Evolutionary conservation across 53 echinoderm and acorn worm species (phyloP), one percentile per base, ranked within the genome.

Genomic region (Luidia sarsii): DNA sequence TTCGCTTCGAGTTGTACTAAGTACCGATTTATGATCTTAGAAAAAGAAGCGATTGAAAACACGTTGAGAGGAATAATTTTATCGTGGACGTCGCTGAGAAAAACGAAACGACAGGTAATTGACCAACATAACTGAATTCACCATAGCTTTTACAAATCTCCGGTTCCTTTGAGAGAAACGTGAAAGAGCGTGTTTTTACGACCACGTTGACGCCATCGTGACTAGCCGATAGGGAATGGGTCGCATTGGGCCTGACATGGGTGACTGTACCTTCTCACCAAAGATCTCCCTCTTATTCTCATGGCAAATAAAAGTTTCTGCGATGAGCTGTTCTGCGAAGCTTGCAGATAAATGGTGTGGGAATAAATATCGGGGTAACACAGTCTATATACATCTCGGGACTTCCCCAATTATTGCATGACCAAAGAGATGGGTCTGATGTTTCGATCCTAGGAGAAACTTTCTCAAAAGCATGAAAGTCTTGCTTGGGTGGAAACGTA

Each of bases 121-220:
- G 37, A n/a, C 29, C 63, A 7, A 29, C 13, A 20, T 41, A 37
- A 13, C 22, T 60, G 36, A 61, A 46, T 61, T 61, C 27, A 21
- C 33, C 30, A 46, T 39, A 30, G 41, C 35, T 25, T 36, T 67
- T 45, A 43, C 9, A 68, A 43, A 29, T 16, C 29, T 32, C 48
- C 61, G 77, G 32, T 60, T 61, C 46, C 62, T 62, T 77, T 77
- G 61, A 55, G 18, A 60, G 16, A n/a, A 19, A 23, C 72, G 55
- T 54, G 41, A 75, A 57, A 46, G 48, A 60, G 19, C 59, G 77
- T 33, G 77, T 37, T 77, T n/a, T 77, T 77, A 77, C 61, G 77
- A 77, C 77, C 31, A 30, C 43, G 77, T n/a, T 61, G 77, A 46
- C 61, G 77, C 77, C 62, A 53, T 36, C 28, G 13, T 57, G 75